Base-by-base conservation (phyloP, 1,140 invertebrate species). In the Heliconius hermathena region DNA sequence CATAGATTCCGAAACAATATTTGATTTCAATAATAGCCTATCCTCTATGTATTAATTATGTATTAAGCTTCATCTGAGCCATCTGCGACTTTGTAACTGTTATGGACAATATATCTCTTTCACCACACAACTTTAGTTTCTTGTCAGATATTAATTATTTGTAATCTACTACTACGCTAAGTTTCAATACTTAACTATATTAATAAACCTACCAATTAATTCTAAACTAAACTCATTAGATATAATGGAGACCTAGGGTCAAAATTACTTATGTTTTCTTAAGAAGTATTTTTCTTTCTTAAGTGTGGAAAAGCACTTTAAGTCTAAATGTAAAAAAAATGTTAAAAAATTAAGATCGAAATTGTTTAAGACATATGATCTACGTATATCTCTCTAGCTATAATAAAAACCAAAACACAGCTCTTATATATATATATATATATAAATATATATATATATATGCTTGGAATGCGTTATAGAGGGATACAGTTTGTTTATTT, bases 381-480 rank as follows among this genome's bases (percentile, higher is more conserved):
- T 88, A 87, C 88, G 87, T 90, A 87, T 77, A 81, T 60, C 85
- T 85, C 84, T 85, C 78, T 66, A 85, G 79, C 84, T 49, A 70
- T 81, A 74, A 78, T 82, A 78, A 83, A 74, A 85, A 76, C 77
- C 79, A 76, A 83, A 74, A 73, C 76, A 54, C 60, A 66, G 76
- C 66, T 83, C 84, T 77, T 76, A 33, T 33, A 33, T 2, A 88
- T 46, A 2, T 13, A 46, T 46, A n/a, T n/a, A n/a, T n/a, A n/a
- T n/a, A n/a, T n/a, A n/a, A n/a, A 33, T 33, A 33, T 2, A 88
- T n/a, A n/a, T 88, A 87, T 87, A 41, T 46, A 2, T 13, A 46
- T 46, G 87, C 87, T 85, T 85, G 83, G 90, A 91, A 90, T 91
- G 87, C 86, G 86, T 87, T 89, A 89, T 88, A 90, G 87, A 88